Base-by-base conservation (phyloP, 2,888 invertebrate genomes). In the Eristalinus sepulchralis region DNA sequence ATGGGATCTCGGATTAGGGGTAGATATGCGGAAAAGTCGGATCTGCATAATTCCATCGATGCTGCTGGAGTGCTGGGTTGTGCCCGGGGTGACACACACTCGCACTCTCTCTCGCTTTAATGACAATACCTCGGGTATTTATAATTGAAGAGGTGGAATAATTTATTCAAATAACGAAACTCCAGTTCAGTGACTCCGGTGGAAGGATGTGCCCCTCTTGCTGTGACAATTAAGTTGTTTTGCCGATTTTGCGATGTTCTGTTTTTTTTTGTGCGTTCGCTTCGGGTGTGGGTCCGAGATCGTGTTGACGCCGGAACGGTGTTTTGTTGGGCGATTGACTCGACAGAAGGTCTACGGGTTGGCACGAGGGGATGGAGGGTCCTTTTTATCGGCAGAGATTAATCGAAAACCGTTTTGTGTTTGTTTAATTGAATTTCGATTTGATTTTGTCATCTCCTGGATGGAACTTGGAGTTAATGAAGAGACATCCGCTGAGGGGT, bases 401-500 rank as follows among this genome's bases (percentile, higher is more conserved):
- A 91, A 91, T 91, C 91, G 78, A 89, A 89, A 91, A 90, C 90
- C 90, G 47, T 91, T 91, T 92, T 92, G 91, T 92, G 90, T 92
- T 91, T 91, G 91, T 92, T 92, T 91, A 92, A 92, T 92, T 92
- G 91, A 92, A 92, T 92, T 92, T 91, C 89, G 90, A 91, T 91
- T 91, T 72, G 57, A 13, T 11, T 57, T 24, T 59, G 20, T 79
- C 39, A 67, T 62, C n/a, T 31, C 22, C 36, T 36, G 24, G 31
- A n/a, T 57, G 57, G 3, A 47, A 34, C 47, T 8, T n/a, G 27
- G 22, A 59, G 53, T 77, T 82, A 67, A 71, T 66, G 24, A 82
- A 55, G 76, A 76, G 17, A 59, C 31, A 34, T n/a, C 17, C 47
- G 17, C 5, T 1, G 6, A 10, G 9, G 34, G 8, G 24, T 2